A percentile compares a stretch with the other conserved stretches of the same genome.
phyloP scores from a whole-genome alignment of 2,797 vertebrate species.

The Sus cebifrons region DNA sequence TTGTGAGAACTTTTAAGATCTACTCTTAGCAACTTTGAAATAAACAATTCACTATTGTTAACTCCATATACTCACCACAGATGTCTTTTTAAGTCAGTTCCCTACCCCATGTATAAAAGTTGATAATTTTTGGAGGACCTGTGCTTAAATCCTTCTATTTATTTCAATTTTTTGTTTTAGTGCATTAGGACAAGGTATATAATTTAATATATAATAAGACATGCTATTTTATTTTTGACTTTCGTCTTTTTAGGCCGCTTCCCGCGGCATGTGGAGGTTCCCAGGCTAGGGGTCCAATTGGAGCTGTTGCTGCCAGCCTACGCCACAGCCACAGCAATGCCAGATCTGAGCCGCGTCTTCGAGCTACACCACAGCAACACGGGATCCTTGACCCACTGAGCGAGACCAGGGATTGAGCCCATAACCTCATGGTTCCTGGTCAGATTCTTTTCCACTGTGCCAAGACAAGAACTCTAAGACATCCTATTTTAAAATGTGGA shows the following conservation, averaged over 20 bases:
- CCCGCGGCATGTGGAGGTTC: no score
- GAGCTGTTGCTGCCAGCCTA: no score
- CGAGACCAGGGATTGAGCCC: no score
- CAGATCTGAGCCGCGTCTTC: no score
- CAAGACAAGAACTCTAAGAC: not conserved
- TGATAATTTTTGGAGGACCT: not conserved
- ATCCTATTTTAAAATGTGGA: not conserved
- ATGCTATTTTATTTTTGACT: not conserved
- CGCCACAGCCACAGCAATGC: no score
- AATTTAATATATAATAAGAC: constrained; percentile 51
- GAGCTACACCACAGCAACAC: no score
- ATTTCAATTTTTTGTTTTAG: constrained; percentile 51
- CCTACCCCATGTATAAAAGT: not conserved
- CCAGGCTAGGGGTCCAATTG: no score
- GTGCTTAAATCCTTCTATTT: not conserved
- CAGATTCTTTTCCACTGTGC: no score
- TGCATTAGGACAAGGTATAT: not conserved
- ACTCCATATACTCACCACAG: not conserved
- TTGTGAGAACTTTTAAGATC: not conserved
- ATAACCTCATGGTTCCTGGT: no score
- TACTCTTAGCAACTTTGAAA: constrained; percentile 30
- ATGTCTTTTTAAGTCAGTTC: constrained; percentile 51
- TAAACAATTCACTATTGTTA: not conserved
- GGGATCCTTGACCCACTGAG: no score
- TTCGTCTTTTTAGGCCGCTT: no score